Evolutionary conservation across 2,113 vertebrate genomes (phyloP).

Genomic region (Onychostoma macrolepis): DNA sequence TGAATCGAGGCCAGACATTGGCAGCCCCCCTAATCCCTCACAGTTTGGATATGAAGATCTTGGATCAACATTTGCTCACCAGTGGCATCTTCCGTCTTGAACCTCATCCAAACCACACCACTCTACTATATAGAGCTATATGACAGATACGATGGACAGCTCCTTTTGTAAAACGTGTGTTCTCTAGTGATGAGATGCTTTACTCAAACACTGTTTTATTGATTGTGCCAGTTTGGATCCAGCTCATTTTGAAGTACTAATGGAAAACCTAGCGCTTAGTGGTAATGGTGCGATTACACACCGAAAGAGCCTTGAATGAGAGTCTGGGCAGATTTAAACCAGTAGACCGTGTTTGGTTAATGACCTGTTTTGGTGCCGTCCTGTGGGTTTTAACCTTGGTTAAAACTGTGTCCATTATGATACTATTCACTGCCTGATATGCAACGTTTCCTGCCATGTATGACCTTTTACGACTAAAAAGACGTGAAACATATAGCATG

Average conservation of each 20-base stretch:
- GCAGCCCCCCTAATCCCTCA: slow-evolving; percentile 43
- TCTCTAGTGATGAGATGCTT: slow-evolving; percentile 20
- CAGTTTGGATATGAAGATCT: slow-evolving; percentile 47
- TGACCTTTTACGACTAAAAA: neutral
- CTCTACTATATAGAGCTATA: slow-evolving; percentile 4
- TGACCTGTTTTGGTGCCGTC: slow-evolving; percentile 14
- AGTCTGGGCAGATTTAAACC: slow-evolving; percentile 3
- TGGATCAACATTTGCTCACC: slow-evolving; percentile 48
- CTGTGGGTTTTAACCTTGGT: slow-evolving; percentile 34
- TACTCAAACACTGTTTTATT: slow-evolving; percentile 19
- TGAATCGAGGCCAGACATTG: slow-evolving; percentile 48
- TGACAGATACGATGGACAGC: neutral
- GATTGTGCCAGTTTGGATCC: slow-evolving; percentile 20
- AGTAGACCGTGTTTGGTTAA: slow-evolving; percentile 5
- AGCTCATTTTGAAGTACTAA: slow-evolving; percentile 4
- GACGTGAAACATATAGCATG: neutral
- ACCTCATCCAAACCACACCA: slow-evolving; percentile 24
- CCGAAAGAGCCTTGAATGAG: neutral
- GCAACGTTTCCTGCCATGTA: slow-evolving; percentile 6
- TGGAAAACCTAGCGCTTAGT: slow-evolving; percentile 26
- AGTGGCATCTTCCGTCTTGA: slow-evolving; percentile 39
- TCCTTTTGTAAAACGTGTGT: neutral
- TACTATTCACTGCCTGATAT: slow-evolving; percentile 14
- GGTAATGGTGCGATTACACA: slow-evolving; percentile 31
- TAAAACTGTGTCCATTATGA: slow-evolving; percentile 26